Evolutionary conservation across 2,888 invertebrate species (phyloP), one percentile per base, ranked within the genome.

Genomic region (Automeris io): DNA sequence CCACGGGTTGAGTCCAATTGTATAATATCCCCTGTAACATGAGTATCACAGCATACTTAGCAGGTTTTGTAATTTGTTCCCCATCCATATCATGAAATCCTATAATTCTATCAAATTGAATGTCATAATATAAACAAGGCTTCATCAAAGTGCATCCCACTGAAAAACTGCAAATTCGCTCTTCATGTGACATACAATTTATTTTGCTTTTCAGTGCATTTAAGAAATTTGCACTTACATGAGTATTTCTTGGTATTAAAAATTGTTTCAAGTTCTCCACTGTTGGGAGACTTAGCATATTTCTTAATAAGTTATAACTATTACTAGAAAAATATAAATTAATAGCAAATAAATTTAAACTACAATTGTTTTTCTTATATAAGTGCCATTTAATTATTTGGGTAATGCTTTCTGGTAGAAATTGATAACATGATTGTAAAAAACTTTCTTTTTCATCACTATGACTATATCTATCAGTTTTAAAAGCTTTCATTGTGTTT

Each of bases 1-100:
- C 59, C 18, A 61, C 37, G 0, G 55, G 54, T 36, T 58, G 61
- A 22, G 33, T 41, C 61, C 60, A 60, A 32, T 54, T 46, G 9
- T 46, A 48, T 16, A 61, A 35, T 8, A 60, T 46, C 0, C 61
- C 61, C 21, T 51, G 48, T 2, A 55, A 47, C 44, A 57, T 53
- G 1, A 60, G 33, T 3, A 58, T 45, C 9, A 61, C 18, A 5
- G 51, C 61, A 42, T 49, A 44, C 33, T 50, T 54, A 2, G 57
- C 60, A 2, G 54, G 42, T 12, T 38, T 40, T 13, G 42, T 26
- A 18, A 42, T 44, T 39, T 60, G 58, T 2, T 41, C 37, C 2
- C 61, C 61, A 34, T 53, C 51, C 8, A 60, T 41, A 35, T 61
- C 61, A 35, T 56, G 54, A 18, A 61, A 47, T 1, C 61, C 61